Conservation (phyloP, 2,888 invertebrate genomes). For the Phaonia tiefii region DNA sequence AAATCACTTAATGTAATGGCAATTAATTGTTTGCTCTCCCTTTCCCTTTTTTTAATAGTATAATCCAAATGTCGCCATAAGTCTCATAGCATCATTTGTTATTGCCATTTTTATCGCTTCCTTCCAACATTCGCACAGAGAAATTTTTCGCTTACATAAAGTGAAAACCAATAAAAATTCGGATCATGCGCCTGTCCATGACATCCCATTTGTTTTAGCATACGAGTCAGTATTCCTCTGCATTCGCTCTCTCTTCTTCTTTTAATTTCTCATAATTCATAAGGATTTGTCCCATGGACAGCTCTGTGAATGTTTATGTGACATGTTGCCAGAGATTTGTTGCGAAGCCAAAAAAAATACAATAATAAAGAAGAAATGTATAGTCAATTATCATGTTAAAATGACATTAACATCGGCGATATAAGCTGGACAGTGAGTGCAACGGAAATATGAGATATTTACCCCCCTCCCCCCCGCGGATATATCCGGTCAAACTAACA, state of each 20-base stretch:
- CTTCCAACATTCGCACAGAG: no score
- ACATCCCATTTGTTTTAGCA: background rate
- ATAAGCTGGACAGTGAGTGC: background rate
- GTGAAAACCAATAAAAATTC: conserved; percentile 44
- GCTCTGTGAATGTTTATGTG: conserved; percentile 16
- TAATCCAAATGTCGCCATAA: no score
- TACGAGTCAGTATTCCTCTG: background rate
- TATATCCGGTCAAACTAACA: conserved; percentile 17
- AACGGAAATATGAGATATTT: conserved; percentile 27
- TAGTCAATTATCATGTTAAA: conserved; percentile 55
- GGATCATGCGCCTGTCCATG: conserved; percentile 47
- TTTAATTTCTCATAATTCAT: conserved; percentile 48
- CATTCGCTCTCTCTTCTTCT: conserved; percentile 2
- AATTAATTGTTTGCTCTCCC: no score
- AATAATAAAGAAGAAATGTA: conserved; percentile 39
- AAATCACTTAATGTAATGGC: no score
- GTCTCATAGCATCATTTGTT: no score
- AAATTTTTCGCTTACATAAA: no score
- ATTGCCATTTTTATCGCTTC: background rate
- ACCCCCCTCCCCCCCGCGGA: background rate
- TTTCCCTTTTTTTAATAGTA: no score
- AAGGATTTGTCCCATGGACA: conserved; percentile 42
- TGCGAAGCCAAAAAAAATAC: no score
- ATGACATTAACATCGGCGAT: conserved; percentile 31
- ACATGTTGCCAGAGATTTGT: conserved; percentile 56